Percentiles rank a stretch among this genome's conserved stretches.
Conservation (phyloP, 2,113 vertebrate genomes). For the Axis porcinus region DNA sequence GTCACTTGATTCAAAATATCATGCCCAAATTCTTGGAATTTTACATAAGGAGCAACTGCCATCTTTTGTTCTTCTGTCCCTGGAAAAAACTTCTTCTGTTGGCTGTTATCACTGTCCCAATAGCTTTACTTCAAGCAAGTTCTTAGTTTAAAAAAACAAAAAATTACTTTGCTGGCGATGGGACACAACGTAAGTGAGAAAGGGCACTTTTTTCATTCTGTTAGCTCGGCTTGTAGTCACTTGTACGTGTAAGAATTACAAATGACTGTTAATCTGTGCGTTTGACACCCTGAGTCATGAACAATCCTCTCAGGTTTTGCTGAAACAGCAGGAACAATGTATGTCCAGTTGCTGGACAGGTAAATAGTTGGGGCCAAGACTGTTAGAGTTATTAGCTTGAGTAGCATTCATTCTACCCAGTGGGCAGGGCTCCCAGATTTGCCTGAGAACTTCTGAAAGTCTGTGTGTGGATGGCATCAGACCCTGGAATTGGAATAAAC, state of each 20-base stretch:
- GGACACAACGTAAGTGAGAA: conserved; percentile 72
- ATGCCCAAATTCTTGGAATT: background rate
- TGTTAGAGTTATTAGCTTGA: background rate
- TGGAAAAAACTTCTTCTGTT: conserved; percentile 44
- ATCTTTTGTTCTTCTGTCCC: background rate
- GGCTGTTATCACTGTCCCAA: conserved; percentile 53
- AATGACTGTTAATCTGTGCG: conserved; percentile 65
- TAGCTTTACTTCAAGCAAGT: conserved; percentile 41
- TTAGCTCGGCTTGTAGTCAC: conserved; percentile 70
- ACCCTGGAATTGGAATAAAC: background rate
- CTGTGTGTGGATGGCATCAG: background rate
- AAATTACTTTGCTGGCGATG: conserved; percentile 65
- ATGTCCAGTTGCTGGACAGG: background rate
- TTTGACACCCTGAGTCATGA: conserved; percentile 57
- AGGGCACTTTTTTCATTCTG: conserved; percentile 66
- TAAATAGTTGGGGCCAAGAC: background rate
- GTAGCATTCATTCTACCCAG: background rate
- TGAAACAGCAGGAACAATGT: background rate
- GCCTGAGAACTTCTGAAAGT: background rate
- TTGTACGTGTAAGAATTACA: conserved; percentile 73
- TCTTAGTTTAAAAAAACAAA: conserved; percentile 39
- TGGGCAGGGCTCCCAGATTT: background rate
- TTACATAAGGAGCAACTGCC: background rate
- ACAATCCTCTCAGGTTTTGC: background rate
- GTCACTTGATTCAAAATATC: background rate